phyloP scores from a whole-genome alignment of 2,797 vertebrate species.

The Oreortyx pictus region DNA sequence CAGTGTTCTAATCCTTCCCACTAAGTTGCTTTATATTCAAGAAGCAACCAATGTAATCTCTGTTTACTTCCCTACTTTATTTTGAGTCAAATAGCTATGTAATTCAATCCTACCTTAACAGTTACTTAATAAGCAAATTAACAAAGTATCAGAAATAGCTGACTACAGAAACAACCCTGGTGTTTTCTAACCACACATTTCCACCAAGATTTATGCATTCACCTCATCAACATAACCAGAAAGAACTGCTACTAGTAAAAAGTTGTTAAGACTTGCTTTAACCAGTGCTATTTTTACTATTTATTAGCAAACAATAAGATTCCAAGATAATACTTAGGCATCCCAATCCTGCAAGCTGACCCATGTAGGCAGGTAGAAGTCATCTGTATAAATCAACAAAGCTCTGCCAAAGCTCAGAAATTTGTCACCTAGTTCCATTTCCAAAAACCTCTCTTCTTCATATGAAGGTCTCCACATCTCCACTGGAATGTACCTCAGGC shows the following conservation, averaged over 20 bases:
- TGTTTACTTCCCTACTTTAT: neutral
- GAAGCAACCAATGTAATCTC: neutral
- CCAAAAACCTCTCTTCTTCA: rapidly evolving
- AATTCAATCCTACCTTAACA: neutral
- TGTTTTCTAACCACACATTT: neutral
- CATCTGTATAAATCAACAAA: neutral
- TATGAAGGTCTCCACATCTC: rapidly evolving
- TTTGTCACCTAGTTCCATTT: neutral
- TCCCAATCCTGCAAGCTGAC: neutral
- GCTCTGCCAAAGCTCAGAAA: neutral
- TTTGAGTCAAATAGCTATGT: slow-evolving; percentile 4
- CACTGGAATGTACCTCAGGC: rapidly evolving
- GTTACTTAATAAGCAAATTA: neutral
- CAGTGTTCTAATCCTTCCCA: neutral
- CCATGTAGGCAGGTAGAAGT: neutral
- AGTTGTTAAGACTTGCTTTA: neutral
- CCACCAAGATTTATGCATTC: neutral
- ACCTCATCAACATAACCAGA: neutral
- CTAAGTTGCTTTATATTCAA: neutral
- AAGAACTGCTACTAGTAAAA: neutral
- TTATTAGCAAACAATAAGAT: neutral
- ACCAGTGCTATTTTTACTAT: neutral
- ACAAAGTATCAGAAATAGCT: neutral
- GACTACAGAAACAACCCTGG: neutral
- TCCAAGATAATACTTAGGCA: neutral